Evolutionary conservation across 2,113 vertebrate species (phyloP).

Genomic region (Malaclemys terrapin): DNA sequence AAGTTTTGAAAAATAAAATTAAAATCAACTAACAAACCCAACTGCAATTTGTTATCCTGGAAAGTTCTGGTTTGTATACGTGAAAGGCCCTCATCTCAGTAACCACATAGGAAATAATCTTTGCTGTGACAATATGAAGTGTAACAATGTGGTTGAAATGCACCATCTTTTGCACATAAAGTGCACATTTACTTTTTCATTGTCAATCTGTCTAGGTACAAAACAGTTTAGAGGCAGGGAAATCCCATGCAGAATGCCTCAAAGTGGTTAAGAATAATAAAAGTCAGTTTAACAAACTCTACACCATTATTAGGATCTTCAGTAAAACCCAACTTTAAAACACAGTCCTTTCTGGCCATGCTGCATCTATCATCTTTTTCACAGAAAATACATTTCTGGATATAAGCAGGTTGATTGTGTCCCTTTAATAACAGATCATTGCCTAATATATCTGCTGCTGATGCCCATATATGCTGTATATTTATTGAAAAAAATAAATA

Average conservation of each 20-base stretch:
- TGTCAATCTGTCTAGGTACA: slow-evolving; percentile 35
- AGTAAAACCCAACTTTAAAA: not conserved
- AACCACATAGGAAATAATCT: not conserved
- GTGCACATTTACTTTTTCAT: slow-evolving; percentile 13
- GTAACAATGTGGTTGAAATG: slow-evolving; percentile 13
- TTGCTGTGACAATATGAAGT: slow-evolving; percentile 44
- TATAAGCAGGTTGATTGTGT: not conserved
- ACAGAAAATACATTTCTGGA: not conserved
- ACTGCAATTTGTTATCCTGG: not conserved
- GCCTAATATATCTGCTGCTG: rapidly evolving
- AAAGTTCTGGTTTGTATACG: not conserved
- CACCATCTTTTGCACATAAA: slow-evolving; percentile 17
- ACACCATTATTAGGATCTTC: not conserved
- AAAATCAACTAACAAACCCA: slow-evolving; percentile 22
- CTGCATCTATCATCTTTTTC: not conserved
- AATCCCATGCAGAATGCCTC: not conserved
- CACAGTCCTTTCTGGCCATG: not conserved
- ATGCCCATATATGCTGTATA: rapidly evolving
- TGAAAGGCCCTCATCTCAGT: slow-evolving; percentile 9
- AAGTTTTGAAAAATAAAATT: slow-evolving; percentile 13
- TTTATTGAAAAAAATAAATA: not conserved
- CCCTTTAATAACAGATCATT: not conserved
- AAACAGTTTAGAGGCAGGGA: not conserved
- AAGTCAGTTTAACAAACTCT: not conserved
- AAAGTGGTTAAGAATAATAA: not conserved